Percentiles rank a stretch among this genome's conserved stretches.
These are phyloP conservation scores for Schizopygopsis malacanthus DNA, from an alignment of 2,797 vertebrate species.

Conservation along the genomic window DNA sequence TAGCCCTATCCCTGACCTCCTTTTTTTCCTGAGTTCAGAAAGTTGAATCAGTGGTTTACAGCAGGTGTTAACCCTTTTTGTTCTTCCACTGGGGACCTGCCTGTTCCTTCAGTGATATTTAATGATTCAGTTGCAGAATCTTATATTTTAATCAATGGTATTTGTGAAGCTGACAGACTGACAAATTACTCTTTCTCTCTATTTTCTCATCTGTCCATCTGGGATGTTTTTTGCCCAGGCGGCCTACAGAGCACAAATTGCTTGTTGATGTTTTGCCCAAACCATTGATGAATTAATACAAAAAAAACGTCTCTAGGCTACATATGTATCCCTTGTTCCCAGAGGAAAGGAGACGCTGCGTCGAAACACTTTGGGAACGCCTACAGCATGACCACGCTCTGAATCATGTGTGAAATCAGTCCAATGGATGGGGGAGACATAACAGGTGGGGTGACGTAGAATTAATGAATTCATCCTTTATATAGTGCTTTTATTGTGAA, in stretches of 20 bases:
- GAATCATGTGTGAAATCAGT: too few species aligned
- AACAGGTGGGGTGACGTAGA: too few species aligned
- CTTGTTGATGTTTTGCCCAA: conserved; percentile 15
- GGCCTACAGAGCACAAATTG: background rate
- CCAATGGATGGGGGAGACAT: too few species aligned
- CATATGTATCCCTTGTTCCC: too few species aligned
- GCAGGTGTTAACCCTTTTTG: background rate
- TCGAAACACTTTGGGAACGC: too few species aligned
- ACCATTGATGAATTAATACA: conserved; percentile 41
- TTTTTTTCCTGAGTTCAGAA: background rate
- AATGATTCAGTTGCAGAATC: conserved; percentile 14
- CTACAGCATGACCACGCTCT: too few species aligned
- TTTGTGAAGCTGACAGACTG: conserved; percentile 12
- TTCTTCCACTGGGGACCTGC: background rate
- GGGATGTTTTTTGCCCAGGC: conserved; percentile 16
- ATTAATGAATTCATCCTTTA: too few species aligned
- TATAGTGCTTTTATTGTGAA: too few species aligned
- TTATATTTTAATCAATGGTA: background rate
- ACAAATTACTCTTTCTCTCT: conserved; percentile 11
- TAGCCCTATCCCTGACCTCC: background rate
- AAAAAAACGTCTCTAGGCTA: too few species aligned
- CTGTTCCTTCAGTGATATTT: conserved; percentile 2
- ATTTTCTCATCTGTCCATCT: background rate
- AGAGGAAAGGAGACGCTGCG: too few species aligned
- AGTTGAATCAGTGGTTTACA: background rate